phyloP scores from a whole-genome alignment of 2,113 vertebrate species.

The Sclerurus mexicanus region DNA sequence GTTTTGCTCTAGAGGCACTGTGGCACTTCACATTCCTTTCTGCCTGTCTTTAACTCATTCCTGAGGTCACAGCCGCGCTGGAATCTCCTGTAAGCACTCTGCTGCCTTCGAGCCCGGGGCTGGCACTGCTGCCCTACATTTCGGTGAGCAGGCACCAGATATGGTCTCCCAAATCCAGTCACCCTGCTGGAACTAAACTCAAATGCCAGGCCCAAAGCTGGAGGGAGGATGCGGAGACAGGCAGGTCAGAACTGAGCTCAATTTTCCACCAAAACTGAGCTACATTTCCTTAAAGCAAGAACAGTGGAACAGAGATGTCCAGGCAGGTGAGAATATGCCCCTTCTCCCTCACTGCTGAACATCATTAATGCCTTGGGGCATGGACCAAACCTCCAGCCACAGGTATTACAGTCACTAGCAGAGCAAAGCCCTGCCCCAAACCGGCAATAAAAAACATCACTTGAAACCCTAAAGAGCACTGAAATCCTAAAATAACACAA shows the following conservation, averaged over 20 bases:
- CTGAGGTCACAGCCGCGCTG: background rate
- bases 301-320: background rate
- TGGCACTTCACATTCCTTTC: background rate
- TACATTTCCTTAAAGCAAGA: background rate
- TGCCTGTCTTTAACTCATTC: background rate
- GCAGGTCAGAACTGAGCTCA: background rate
- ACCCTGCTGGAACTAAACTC: fast-evolving
- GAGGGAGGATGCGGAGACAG: background rate
- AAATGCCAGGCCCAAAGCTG: fast-evolving
- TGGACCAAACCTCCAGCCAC: background rate
- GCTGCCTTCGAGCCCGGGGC: background rate
- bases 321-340: background rate
- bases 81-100: background rate
- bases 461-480: background rate
- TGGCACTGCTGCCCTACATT: background rate
- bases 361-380: background rate
- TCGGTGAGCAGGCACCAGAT: background rate
- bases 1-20: background rate
- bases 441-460: background rate
- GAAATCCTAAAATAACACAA: background rate
- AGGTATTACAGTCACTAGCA: background rate
- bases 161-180: fast-evolving
- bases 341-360: background rate
- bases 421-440: background rate
- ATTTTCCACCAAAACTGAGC: background rate